Conservation (phyloP, 92 coral and sea anemone species). For the Epizoanthus illoricatus region DNA sequence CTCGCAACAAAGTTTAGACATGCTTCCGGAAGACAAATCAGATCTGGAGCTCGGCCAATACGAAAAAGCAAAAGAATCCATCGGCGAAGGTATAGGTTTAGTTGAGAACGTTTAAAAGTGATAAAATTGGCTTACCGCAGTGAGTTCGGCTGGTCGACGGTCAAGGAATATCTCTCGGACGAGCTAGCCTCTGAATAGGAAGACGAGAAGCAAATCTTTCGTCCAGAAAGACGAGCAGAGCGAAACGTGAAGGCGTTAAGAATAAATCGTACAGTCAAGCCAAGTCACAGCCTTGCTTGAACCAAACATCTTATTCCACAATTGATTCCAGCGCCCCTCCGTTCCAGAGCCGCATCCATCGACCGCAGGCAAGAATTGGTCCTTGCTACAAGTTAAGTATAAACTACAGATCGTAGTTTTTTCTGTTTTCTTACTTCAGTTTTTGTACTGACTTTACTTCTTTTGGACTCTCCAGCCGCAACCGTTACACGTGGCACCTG, state of each 20-base stretch:
- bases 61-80: slow-evolving; percentile 34
- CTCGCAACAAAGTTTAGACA: slow-evolving; percentile 28
- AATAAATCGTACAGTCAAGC: neutral
- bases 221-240: slow-evolving; percentile 37
- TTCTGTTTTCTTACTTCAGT: neutral
- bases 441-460: neutral
- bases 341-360: neutral
- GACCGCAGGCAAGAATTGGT: slow-evolving; percentile 17
- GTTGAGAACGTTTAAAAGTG: slow-evolving; percentile 37
- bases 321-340: neutral
- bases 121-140: slow-evolving; percentile 37
- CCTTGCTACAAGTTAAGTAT: slow-evolving; percentile 44
- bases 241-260: slow-evolving; percentile 22
- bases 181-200: slow-evolving; percentile 35
- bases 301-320: neutral
- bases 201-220: slow-evolving; percentile 44
- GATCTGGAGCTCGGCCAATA: slow-evolving; percentile 29
- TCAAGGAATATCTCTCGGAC: slow-evolving; percentile 29
- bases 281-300: neutral
- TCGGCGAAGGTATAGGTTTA: slow-evolving; percentile 43
- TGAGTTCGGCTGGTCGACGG: slow-evolving; percentile 48
- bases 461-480: slow-evolving; percentile 1
- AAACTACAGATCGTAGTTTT: neutral
- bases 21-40: slow-evolving; percentile 15
- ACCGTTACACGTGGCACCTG: neutral